A percentile compares a stretch with the other conserved stretches of the same genome.
phyloP scores from a whole-genome alignment of 2,113 vertebrate species.

The Stigmatopora nigra region DNA sequence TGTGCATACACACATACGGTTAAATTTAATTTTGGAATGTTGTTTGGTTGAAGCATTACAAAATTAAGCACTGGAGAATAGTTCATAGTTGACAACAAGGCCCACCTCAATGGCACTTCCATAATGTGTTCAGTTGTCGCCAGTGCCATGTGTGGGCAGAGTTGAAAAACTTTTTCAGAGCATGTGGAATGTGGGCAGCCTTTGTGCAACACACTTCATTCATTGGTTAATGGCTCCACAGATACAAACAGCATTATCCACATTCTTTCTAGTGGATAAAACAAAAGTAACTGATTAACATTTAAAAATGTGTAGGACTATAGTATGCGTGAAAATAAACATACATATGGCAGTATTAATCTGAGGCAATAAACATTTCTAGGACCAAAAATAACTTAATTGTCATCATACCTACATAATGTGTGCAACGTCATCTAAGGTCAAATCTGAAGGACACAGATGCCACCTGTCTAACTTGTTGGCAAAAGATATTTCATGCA shows the following conservation, averaged over 20 bases:
- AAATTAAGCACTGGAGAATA: conserved; percentile 46
- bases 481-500: conserved; percentile 8
- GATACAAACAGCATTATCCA: background rate
- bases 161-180: conserved; percentile 16
- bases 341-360: background rate
- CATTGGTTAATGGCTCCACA: background rate
- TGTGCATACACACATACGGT: too few relatives aligned
- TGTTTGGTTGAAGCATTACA: conserved; percentile 46
- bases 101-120: conserved; percentile 34
- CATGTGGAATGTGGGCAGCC: background rate
- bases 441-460: background rate
- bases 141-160: conserved; percentile 37
- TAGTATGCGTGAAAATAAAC: background rate
- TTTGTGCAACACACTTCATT: conserved; percentile 1
- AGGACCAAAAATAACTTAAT: conserved; percentile 5
- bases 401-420: background rate
- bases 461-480: background rate
- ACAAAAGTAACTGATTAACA: background rate
- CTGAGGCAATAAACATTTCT: conserved; percentile 3
- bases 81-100: conserved; percentile 40
- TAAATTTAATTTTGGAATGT: background rate
- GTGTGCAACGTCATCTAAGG: background rate
- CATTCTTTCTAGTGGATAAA: background rate
- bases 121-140: conserved; percentile 36
- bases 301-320: too few relatives aligned